These are phyloP conservation scores for Notospermus geniculatus DNA, from an alignment of 1,140 invertebrate species.

Conservation along the genomic window DNA sequence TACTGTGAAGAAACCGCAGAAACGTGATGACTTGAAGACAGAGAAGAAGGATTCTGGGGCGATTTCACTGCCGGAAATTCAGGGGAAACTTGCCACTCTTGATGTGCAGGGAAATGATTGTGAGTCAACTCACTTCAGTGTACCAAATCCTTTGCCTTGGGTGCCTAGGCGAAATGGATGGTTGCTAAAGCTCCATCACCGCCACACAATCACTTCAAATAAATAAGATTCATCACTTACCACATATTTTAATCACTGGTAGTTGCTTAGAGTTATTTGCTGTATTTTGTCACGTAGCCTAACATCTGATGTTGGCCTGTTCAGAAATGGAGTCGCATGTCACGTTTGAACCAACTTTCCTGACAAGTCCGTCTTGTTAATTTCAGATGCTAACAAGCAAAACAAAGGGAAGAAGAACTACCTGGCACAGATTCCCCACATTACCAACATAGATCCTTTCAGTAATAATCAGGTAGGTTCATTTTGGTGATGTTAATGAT, in stretches of 20 bases:
- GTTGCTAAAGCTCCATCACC: no score
- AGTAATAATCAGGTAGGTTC: slow-evolving; percentile 10
- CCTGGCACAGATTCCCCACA: slow-evolving; percentile 43
- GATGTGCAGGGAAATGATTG: neutral
- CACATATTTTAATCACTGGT: no score
- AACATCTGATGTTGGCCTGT: neutral
- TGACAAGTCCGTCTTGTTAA: slow-evolving; percentile 3
- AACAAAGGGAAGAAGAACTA: slow-evolving; percentile 35
- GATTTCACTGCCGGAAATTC: slow-evolving; percentile 44
- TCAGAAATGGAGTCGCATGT: no score
- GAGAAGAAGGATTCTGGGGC: slow-evolving; percentile 38
- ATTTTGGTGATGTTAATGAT: no score
- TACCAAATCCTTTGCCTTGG: no score
- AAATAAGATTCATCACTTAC: no score
- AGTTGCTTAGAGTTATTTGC: slow-evolving; percentile 7
- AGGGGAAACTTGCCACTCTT: slow-evolving; percentile 31
- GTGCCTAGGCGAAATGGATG: no score
- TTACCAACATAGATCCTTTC: slow-evolving; percentile 46
- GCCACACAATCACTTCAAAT: no score
- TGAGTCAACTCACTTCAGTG: no score
- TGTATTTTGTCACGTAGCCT: neutral
- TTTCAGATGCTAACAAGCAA: slow-evolving; percentile 29
- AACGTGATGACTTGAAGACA: slow-evolving; percentile 23
- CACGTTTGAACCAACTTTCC: no score
- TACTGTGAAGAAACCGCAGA: slow-evolving; percentile 7